These are phyloP conservation scores for Astreopora myriophthalma DNA, from an alignment of 64 coral and sea anemone species.

Conservation along the genomic window DNA sequence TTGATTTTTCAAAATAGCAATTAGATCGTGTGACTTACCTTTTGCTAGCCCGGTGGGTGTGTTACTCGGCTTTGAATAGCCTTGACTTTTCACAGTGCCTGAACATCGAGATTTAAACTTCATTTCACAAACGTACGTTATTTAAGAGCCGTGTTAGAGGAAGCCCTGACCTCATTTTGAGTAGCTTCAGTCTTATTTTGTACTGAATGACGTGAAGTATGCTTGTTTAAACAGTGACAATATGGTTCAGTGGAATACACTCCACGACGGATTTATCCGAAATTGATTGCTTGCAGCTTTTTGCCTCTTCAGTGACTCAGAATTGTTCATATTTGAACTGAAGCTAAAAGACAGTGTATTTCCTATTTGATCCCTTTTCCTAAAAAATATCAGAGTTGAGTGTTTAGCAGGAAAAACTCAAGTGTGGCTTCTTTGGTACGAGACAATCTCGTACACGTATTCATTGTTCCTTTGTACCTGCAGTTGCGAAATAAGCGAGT, in stretches of 20 bases:
- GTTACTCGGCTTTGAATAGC: neutral
- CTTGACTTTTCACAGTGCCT: neutral
- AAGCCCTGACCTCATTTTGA: neutral
- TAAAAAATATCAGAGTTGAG: neutral
- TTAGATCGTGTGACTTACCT: no score
- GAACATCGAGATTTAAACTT: neutral
- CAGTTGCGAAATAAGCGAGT: no score
- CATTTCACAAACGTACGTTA: neutral
- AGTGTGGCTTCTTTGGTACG: no score
- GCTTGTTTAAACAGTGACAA: neutral
- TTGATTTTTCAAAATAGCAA: no score
- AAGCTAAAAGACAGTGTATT: constrained; percentile 9
- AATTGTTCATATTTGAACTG: neutral
- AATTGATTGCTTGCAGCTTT: neutral
- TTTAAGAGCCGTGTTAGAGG: neutral
- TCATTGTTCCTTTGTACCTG: no score
- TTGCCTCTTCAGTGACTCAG: neutral
- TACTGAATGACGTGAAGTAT: no score
- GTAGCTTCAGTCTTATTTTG: no score
- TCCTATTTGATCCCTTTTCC: neutral
- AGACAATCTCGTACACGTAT: no score
- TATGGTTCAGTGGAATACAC: neutral
- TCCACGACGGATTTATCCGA: neutral
- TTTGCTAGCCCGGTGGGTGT: neutral
- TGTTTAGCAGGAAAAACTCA: neutral